Base-by-base conservation (phyloP, 2,113 vertebrate genomes). In the Epinephelus lanceolatus region DNA sequence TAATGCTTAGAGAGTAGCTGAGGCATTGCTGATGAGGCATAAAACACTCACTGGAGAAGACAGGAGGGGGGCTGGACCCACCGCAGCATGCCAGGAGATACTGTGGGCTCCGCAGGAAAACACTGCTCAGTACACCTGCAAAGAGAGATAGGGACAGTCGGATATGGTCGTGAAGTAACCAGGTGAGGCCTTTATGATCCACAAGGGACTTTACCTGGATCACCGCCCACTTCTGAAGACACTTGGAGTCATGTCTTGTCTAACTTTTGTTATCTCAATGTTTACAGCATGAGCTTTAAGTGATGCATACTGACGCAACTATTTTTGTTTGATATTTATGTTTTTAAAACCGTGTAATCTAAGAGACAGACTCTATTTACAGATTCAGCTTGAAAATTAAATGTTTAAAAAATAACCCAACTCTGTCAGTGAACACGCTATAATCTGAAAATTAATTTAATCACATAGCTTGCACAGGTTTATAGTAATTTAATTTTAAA, bases 41-140 rank as follows among this genome's bases (percentile, higher is more conserved):
- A 96, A 97, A 97, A 97, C 97, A 97, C 98, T 98, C 96, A 98
- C 98, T 97, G 96, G 94, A 96, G 96, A 97, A 96, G 94, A 96
- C 95, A 93, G 96, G 95, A 78, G 96, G 96, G 88, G 96, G 96
- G 94, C 96, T 97, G 96, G 97, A 97, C 96, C 96, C 97, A 96
- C 97, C 96, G 0, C 97, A 98, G 96, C 95, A 98, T 1, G 96
- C 93, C 23, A 97, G 93, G 92, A 96, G 95, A 95, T 97, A 96
- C 79, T 95, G 96, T 0, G 93, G 94, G 66, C 95, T 92, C 52
- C 91, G 96, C 88, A 96, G 93, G 93, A 97, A 96, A 84, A 97
- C 96, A 66, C 95, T 94, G 89, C 96, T 97, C 92, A 97, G 95
- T 86, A 95, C 93, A 91, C 89, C 97, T 98, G 96, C 79, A 92